phyloP scores from a whole-genome alignment of 2,113 vertebrate species.

The Stictonetta naevosa region DNA sequence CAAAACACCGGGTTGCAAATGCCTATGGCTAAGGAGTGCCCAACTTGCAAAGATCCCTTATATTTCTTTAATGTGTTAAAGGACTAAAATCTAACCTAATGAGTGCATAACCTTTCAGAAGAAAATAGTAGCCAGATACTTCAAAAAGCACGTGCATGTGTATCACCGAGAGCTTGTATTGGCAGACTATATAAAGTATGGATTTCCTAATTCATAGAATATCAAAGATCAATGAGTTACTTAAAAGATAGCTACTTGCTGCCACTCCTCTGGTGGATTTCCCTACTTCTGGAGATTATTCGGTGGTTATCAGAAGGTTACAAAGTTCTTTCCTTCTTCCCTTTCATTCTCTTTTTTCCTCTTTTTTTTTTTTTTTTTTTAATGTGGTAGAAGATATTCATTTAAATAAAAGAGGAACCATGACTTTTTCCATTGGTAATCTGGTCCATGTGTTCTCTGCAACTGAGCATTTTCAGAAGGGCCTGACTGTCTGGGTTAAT shows the following conservation, averaged over 20 bases:
- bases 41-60: background rate
- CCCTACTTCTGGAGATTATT: conserved; percentile 61
- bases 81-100: background rate
- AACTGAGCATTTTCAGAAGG: conserved; percentile 82
- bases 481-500: conserved; percentile 87
- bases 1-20: background rate
- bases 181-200: conserved; percentile 13
- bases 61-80: background rate
- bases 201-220: conserved; percentile 31
- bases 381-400: conserved; percentile 64
- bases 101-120: background rate
- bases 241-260: conserved; percentile 63
- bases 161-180: background rate
- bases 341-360: background rate
- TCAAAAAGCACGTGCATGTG: accelerated
- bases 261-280: conserved; percentile 28
- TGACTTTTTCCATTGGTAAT: conserved; percentile 77
- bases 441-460: conserved; percentile 80
- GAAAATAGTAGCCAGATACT: background rate
- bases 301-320: conserved; percentile 38
- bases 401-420: conserved; percentile 71
- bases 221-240: conserved; percentile 50
- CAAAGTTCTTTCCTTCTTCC: conserved; percentile 62
- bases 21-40: background rate
- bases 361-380: background rate